Conservation (phyloP, 1,140 invertebrate species). For the Bursaphelenchus mucronatus region DNA sequence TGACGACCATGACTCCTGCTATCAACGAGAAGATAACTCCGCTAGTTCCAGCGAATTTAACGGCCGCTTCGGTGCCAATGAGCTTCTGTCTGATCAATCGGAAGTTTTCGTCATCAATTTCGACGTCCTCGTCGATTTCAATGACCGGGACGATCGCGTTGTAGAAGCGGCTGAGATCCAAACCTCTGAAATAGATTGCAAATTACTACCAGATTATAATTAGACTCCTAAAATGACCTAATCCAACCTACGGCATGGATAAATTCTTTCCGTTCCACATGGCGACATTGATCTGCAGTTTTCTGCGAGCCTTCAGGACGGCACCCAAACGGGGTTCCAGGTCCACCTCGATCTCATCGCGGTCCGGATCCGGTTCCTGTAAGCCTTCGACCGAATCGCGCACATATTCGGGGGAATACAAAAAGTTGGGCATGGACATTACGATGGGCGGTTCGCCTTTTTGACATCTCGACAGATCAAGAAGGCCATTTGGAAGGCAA, state of each 20-base stretch:
- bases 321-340: constrained; percentile 41
- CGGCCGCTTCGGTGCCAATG: constrained; percentile 31
- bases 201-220: no score
- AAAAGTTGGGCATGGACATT: constrained; percentile 58
- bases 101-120: constrained; percentile 36
- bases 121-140: constrained; percentile 36
- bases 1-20: constrained; percentile 26
- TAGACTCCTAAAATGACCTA: constrained; percentile 5
- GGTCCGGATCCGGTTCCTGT: constrained; percentile 35
- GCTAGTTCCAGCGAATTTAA: constrained; percentile 20
- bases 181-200: constrained; percentile 14
- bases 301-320: constrained; percentile 35
- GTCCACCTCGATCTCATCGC: constrained; percentile 58
- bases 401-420: constrained; percentile 45
- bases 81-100: constrained; percentile 42
- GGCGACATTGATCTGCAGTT: constrained; percentile 48
- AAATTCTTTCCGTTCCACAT: constrained; percentile 40
- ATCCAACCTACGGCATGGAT: constrained; percentile 31
- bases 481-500: constrained; percentile 44
- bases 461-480: constrained; percentile 49
- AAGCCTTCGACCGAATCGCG: constrained; percentile 43
- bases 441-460: constrained; percentile 54
- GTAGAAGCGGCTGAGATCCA: constrained; percentile 35
- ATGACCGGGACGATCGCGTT: constrained; percentile 43
- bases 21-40: constrained; percentile 27